Base-by-base conservation (phyloP, 2,888 invertebrate species). In the Thymelicus acteon region DNA sequence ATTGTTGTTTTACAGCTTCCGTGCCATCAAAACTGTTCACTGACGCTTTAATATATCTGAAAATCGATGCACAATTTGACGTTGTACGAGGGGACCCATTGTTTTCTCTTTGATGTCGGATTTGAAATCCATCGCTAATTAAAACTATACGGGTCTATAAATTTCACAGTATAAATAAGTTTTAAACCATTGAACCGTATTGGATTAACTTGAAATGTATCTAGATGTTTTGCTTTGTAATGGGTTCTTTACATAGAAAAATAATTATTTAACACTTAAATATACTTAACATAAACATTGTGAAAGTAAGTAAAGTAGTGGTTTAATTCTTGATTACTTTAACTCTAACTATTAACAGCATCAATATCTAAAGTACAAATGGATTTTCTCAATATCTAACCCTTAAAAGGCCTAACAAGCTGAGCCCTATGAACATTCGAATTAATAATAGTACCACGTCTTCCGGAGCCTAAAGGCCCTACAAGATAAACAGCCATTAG, bases 401-500 rank as follows among this genome's bases (percentile, higher is more conserved):
- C 67, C 60, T 61, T 54, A 61, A 15, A 24, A 62, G 48, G 40
- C 8, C 37, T 39, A 67, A 67, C 62, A 62, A 49, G 63, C 31
- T 15, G 13, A 70, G 58, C 40, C 63, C 47, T 67, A 60, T 70
- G 63, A 63, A 70, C 62, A 57, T 66, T 66, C 63, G 49, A 85
- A 87, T 90, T 88, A 89, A 89, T 89, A 89, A 86, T 87, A 84
- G 80, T 78, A 79, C 83, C 85, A 84, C 84, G 86, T 89, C 85
- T 86, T 87, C 79, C 79, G 75, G 78, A 82, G 81, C 82, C 80
- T 79, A 81, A 79, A 80, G 76, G 79, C 82, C 87, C 86, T 89
- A 87, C 87, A 92, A 92, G 93, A 93, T 93, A 93, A 93, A 93
- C 90, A 90, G 91, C 91, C 88, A 93, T 93, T 93, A 93, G 92